Percentiles rank a stretch among this genome's conserved stretches.
phyloP scores from a whole-genome alignment of 2,797 vertebrate genomes.

The Limosa lapponica region DNA sequence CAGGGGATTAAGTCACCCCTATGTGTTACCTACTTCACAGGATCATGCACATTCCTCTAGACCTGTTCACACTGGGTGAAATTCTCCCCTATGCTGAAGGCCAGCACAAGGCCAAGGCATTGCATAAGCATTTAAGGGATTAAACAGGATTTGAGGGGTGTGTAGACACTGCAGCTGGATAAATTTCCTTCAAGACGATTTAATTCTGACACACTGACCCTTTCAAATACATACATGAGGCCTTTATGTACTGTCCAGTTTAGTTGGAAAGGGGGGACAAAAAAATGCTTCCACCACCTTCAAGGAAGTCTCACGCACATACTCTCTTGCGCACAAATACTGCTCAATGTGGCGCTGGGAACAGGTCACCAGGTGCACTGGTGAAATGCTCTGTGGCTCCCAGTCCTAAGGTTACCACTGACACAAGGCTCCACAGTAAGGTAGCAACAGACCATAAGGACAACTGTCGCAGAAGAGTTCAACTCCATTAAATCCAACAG shows the following conservation, averaged over 20 bases:
- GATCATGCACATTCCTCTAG: background rate
- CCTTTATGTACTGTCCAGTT: background rate
- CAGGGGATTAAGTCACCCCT: background rate
- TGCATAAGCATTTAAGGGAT: slow-evolving; percentile 7
- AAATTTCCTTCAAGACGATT: background rate
- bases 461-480: background rate
- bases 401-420: background rate
- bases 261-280: background rate
- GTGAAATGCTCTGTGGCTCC: background rate
- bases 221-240: background rate
- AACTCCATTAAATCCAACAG: background rate
- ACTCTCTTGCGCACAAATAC: background rate
- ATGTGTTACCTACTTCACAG: slow-evolving; percentile 14
- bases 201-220: slow-evolving; percentile 5
- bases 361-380: background rate
- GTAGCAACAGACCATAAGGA: background rate
- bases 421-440: background rate
- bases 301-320: background rate
- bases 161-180: background rate
- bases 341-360: background rate
- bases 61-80: background rate
- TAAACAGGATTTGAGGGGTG: slow-evolving; percentile 20
- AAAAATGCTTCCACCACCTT: background rate
- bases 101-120: background rate
- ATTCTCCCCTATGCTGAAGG: background rate